Evolutionary conservation across 2,888 invertebrate species (phyloP).

Genomic region (Drosophila melanosoma): DNA sequence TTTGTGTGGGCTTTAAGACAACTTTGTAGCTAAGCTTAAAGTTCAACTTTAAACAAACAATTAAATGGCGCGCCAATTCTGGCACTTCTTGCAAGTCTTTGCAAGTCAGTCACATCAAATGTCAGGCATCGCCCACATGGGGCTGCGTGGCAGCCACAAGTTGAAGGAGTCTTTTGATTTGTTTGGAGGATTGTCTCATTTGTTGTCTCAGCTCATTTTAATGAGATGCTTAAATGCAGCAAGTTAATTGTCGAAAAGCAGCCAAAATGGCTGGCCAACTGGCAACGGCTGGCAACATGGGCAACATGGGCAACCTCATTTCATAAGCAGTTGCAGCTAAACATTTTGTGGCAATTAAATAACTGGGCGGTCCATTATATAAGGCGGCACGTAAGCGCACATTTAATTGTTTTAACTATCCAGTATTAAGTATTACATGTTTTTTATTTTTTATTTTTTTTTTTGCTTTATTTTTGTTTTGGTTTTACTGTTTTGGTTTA

Average conservation of each 20-base stretch:
- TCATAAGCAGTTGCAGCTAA: slow-evolving; percentile 73
- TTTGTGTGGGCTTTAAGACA: slow-evolving; percentile 26
- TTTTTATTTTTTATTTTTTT: not conserved
- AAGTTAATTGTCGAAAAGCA: slow-evolving; percentile 57
- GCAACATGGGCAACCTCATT: slow-evolving; percentile 66
- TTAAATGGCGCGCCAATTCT: slow-evolving; percentile 64
- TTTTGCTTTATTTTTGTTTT: not conserved
- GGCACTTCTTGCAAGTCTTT: slow-evolving; percentile 37
- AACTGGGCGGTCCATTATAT: slow-evolving; percentile 63
- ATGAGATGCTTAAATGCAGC: slow-evolving; percentile 55
- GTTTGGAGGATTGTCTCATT: not conserved
- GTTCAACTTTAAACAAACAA: slow-evolving; percentile 59
- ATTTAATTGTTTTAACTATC: slow-evolving; percentile 73
- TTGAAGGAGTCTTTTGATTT: slow-evolving; percentile 13
- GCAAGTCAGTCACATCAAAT: slow-evolving; percentile 53
- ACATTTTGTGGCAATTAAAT: slow-evolving; percentile 67
- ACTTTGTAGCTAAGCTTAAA: slow-evolving; percentile 35
- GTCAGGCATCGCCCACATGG: slow-evolving; percentile 61
- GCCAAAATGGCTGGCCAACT: slow-evolving; percentile 16
- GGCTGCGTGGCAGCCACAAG: slow-evolving; percentile 26
- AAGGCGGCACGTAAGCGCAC: slow-evolving; percentile 57
- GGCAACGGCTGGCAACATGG: slow-evolving; percentile 20
- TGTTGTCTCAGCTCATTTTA: slow-evolving; percentile 52
- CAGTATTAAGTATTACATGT: slow-evolving; percentile 48
- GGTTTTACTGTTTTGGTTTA: slow-evolving; percentile 23